Evolutionary conservation across 2,888 invertebrate species (phyloP), one percentile per base, ranked within the genome.

Genomic region (Limulus polyphemus): DNA sequence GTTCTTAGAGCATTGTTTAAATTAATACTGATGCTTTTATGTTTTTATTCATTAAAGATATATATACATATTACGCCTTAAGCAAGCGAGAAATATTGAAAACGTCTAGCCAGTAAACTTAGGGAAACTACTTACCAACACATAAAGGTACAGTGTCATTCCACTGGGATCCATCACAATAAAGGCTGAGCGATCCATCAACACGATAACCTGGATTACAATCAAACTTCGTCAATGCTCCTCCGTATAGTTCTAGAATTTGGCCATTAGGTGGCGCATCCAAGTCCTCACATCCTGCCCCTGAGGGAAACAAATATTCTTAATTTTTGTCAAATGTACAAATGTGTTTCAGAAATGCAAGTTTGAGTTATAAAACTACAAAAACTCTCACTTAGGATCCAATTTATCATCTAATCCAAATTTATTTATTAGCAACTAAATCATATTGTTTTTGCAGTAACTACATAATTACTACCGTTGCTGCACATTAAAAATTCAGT

Each of bases 141-240:
- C 90, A 90, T 12, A 71, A 73, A 0, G 90, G 89, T 17, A 79
- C 72, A 0, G 82, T 81, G 0, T 80, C 80, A 71, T 86, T 87
- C 90, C 90, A 90, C 0, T 72, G 72, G 1, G 65, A 70, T 0
- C 88, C 88, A 70, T 88, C 82, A 73, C 90, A 90, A 73, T 82
- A 87, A n/a, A 86, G 76, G 1, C 78, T 78, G 0, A 79, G 69
- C 0, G 82, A 79, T 0, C 88, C 88, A 0, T 79, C 75, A 17
- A 86, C 74, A 47, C 76, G 73, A 72, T 81, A 84, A 0, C 83
- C 83, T 0, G 85, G 82, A 59, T 82, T 75, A 72, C 90, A 90
- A 72, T 83, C 83, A 65, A 84, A 82, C 63, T 81, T 79, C 1
- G 84, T 74, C 71, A 83, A 82, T 0, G 84, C 82, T 0, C 81